Evolutionary conservation across 2,113 vertebrate genomes (phyloP).

Genomic region (Rhinoderma darwinii): DNA sequence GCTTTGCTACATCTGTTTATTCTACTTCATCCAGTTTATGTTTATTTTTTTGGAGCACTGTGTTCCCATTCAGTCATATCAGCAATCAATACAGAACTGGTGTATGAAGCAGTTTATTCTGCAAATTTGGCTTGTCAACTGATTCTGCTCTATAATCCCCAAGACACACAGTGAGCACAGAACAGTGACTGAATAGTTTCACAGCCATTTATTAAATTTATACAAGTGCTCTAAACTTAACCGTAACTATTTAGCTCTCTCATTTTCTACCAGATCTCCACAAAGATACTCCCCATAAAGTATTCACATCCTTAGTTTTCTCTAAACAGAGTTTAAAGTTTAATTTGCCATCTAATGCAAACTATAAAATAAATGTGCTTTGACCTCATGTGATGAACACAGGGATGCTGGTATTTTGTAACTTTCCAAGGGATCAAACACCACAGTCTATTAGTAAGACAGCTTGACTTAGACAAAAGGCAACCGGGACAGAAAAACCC

Average conservation of each 20-base stretch:
- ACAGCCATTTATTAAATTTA: constrained; percentile 25
- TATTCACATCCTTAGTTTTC: constrained; percentile 20
- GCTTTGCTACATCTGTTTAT: not conserved
- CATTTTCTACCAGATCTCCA: not conserved
- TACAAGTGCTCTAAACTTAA: constrained; percentile 17
- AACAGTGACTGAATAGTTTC: not conserved
- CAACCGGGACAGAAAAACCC: constrained; percentile 35
- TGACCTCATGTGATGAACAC: not conserved
- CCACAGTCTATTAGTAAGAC: constrained; percentile 34
- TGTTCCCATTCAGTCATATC: not conserved
- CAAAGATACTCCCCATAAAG: constrained; percentile 29
- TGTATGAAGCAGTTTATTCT: not conserved
- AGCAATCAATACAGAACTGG: constrained; percentile 13
- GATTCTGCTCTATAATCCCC: not conserved
- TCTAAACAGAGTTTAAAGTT: constrained; percentile 39
- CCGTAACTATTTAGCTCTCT: not conserved
- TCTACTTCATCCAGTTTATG: not conserved
- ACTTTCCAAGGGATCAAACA: constrained; percentile 17
- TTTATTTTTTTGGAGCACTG: not conserved
- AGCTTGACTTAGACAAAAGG: constrained; percentile 19
- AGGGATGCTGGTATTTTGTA: constrained; percentile 22
- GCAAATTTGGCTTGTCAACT: not conserved
- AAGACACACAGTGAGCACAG: not conserved
- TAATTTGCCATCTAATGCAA: constrained; percentile 26
- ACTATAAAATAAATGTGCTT: constrained; percentile 30